Percentiles rank a stretch among this genome's conserved stretches.
Conservation (phyloP, 2,797 vertebrate species). For the Chanos chanos region DNA sequence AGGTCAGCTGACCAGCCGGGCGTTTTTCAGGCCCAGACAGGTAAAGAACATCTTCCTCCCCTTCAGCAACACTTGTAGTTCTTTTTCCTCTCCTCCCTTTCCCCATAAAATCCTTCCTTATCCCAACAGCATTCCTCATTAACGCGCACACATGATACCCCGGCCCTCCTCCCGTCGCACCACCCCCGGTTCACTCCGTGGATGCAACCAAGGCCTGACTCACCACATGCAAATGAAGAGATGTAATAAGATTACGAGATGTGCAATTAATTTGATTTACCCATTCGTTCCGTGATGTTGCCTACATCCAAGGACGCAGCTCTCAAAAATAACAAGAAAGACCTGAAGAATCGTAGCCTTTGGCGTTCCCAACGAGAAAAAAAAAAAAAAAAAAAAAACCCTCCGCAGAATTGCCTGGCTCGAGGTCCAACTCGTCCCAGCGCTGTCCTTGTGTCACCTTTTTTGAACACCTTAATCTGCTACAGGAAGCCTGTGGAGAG, state of each 20-base stretch:
- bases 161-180: conserved; percentile 18
- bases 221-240: conserved; percentile 75
- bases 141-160: background rate
- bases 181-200: conserved; percentile 49
- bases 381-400: no score
- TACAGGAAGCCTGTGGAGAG: background rate
- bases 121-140: background rate
- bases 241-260: conserved; percentile 77
- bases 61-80: conserved; percentile 3
- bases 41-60: conserved; percentile 61
- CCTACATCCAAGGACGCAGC: conserved; percentile 64
- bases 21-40: conserved; percentile 98
- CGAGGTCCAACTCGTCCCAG: background rate
- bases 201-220: conserved; percentile 72
- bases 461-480: background rate
- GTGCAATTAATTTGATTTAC: conserved; percentile 78
- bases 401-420: background rate
- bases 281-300: conserved; percentile 63
- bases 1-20: conserved; percentile 95
- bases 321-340: conserved; percentile 53
- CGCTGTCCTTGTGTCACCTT: background rate
- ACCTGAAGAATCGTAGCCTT: background rate
- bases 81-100: background rate
- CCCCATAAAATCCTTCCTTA: background rate
- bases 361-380: background rate